Evolutionary conservation across 2,888 invertebrate genomes (phyloP).

Genomic region (Drosophila rubida): DNA sequence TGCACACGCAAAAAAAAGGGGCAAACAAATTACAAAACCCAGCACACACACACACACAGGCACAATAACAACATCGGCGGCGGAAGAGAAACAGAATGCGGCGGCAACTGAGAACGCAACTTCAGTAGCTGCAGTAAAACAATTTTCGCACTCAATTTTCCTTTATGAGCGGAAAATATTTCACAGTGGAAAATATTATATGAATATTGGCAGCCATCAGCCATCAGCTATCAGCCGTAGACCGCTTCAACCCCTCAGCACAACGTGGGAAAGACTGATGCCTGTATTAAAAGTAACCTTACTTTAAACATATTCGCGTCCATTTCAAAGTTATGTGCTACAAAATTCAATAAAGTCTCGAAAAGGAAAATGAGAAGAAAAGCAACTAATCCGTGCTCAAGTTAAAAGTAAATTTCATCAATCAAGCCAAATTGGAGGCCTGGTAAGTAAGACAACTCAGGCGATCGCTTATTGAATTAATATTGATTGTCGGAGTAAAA

Average conservation of each 20-base stretch:
- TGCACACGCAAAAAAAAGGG: conserved; percentile 63
- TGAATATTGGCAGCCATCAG: conserved; percentile 65
- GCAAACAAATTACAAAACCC: conserved; percentile 72
- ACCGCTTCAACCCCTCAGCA: too few relatives aligned
- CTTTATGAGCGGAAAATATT: conserved; percentile 79
- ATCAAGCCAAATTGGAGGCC: too few relatives aligned
- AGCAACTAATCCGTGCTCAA: not conserved
- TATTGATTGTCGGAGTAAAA: too few relatives aligned
- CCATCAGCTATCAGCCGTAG: not conserved
- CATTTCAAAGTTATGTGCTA: not conserved
- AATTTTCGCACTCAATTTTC: conserved; percentile 82
- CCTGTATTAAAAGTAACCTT: not conserved
- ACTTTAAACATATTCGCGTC: not conserved
- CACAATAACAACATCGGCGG: conserved; percentile 29
- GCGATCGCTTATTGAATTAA: not conserved
- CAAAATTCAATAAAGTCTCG: not conserved
- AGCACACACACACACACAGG: conserved; percentile 13
- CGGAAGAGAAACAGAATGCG: not conserved
- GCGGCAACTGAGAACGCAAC: conserved; percentile 40
- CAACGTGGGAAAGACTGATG: not conserved
- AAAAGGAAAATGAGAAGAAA: too few relatives aligned
- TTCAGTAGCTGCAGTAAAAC: conserved; percentile 69
- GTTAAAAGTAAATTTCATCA: too few relatives aligned
- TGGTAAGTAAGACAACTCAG: too few relatives aligned
- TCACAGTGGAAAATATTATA: conserved; percentile 71